A percentile compares a stretch with the other conserved stretches of the same genome.
These are phyloP conservation scores for Hydrophis major DNA, from an alignment of 2,797 vertebrate species.

Conservation along the genomic window DNA sequence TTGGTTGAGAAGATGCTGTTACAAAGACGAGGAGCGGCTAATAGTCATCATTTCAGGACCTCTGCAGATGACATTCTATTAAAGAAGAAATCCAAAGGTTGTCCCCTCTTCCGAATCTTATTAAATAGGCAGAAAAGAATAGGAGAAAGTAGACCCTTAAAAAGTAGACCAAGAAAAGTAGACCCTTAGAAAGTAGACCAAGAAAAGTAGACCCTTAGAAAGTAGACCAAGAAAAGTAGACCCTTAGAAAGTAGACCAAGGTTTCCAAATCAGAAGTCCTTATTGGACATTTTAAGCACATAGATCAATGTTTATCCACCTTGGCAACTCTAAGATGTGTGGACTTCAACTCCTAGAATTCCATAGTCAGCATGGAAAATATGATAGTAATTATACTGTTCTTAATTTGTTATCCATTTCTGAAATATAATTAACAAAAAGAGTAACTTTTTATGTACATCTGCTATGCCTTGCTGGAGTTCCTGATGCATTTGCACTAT, in stretches of 20 bases:
- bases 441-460: neutral
- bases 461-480: constrained; percentile 1
- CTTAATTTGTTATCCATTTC: constrained; percentile 17
- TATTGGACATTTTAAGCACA: neutral
- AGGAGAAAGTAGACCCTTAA: neutral
- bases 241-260: neutral
- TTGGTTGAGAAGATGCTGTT: neutral
- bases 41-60: neutral
- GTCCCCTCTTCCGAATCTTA: neutral
- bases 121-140: neutral
- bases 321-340: neutral
- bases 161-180: too few relatives aligned
- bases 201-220: neutral
- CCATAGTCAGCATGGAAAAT: neutral
- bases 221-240: too few relatives aligned
- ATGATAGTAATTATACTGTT: constrained; percentile 4
- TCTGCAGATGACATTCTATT: neutral
- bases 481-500: constrained; percentile 15
- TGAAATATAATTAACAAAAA: neutral
- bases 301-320: neutral
- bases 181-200: neutral
- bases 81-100: neutral
- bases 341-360: neutral
- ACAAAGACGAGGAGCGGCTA: neutral
- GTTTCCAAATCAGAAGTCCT: neutral